These are phyloP conservation scores for Psophia crepitans DNA, from an alignment of 2,113 vertebrate species.

Conservation along the genomic window DNA sequence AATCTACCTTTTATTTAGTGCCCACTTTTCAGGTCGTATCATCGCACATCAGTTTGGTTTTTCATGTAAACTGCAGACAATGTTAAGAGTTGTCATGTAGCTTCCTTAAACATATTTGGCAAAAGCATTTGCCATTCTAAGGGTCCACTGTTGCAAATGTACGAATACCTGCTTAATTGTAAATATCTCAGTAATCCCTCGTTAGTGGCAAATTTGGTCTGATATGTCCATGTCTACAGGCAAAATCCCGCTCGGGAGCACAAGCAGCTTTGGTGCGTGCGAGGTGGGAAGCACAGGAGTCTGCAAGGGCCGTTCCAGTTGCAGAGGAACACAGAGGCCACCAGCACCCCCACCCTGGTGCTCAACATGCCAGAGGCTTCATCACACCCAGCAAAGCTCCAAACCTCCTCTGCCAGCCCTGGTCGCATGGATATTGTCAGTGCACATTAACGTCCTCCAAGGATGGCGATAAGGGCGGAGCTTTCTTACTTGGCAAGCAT, in stretches of 20 bases:
- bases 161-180: neutral
- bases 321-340: neutral
- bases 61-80: neutral
- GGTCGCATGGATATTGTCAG: accelerated
- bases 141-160: neutral
- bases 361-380: neutral
- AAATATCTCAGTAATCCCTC: neutral
- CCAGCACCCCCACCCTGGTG: neutral
- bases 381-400: neutral
- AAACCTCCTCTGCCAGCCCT: neutral
- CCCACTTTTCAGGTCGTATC: neutral
- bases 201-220: neutral
- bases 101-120: neutral
- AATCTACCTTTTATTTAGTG: neutral
- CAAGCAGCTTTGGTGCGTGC: neutral
- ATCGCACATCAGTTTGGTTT: neutral
- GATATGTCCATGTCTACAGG: neutral
- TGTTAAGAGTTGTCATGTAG: neutral
- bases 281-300: neutral
- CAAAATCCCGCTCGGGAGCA: neutral
- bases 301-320: neutral
- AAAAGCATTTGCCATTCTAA: neutral
- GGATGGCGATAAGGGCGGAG: neutral
- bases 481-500: neutral
- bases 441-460: accelerated